Conservation (phyloP, 2,797 vertebrate genomes). For the Acanthurus tractus region DNA sequence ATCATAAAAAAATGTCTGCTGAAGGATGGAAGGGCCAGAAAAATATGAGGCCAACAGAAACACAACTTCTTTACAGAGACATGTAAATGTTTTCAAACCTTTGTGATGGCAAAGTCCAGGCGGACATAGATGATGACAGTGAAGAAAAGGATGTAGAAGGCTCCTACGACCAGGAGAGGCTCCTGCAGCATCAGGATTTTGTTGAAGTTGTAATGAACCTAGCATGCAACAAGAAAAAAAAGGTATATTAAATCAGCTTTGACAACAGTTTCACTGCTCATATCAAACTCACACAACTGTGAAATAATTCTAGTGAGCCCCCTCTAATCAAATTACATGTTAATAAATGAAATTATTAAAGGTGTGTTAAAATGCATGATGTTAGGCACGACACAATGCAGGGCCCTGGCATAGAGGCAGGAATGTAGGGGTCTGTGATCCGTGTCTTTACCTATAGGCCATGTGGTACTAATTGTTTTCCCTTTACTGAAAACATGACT, state of each 20-base stretch:
- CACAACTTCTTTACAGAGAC: background rate
- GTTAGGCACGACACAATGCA: background rate
- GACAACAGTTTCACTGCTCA: background rate
- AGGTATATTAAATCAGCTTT: background rate
- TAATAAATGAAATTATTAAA: too few species aligned
- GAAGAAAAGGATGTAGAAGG: constrained; percentile 98
- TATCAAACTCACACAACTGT: constrained; percentile 7
- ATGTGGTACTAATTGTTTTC: background rate
- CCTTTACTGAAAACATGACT: background rate
- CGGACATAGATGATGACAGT: constrained; percentile 98
- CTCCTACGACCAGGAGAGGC: constrained; percentile 95
- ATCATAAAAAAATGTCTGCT: background rate
- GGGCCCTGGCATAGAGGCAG: background rate
- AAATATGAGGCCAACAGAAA: background rate
- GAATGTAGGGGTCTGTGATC: background rate
- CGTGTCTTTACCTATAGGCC: background rate
- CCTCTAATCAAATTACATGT: too few species aligned
- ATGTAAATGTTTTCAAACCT: constrained; percentile 83
- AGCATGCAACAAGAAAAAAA: constrained; percentile 16
- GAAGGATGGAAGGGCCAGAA: background rate
- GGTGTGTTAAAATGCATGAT: too few species aligned
- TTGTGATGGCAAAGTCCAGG: constrained; percentile 98
- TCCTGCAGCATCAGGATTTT: constrained; percentile 99
- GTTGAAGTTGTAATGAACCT: constrained; percentile 98
- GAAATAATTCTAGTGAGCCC: background rate